Evolutionary conservation across 2,113 vertebrate genomes (phyloP).

Genomic region (Microcebus lehilahytsara): DNA sequence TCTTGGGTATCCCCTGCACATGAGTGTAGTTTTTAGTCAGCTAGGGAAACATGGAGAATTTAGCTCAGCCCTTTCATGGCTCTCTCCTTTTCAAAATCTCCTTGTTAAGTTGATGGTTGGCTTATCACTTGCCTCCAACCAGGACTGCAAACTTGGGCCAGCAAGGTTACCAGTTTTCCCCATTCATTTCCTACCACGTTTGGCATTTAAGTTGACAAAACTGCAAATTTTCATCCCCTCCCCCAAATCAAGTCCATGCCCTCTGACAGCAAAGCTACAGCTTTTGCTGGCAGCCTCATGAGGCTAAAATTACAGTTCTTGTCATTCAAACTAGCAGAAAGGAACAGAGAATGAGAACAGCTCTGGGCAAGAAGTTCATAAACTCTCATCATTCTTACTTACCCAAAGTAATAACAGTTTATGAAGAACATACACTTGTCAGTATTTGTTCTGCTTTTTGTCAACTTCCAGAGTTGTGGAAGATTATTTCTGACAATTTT

Average conservation of each 20-base stretch:
- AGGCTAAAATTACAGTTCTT: neutral
- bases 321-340: neutral
- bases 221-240: neutral
- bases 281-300: neutral
- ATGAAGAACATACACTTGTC: neutral
- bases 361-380: neutral
- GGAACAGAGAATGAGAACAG: neutral
- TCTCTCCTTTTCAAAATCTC: neutral
- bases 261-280: neutral
- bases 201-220: neutral
- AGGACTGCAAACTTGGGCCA: neutral
- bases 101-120: neutral
- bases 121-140: neutral
- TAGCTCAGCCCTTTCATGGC: neutral
- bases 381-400: neutral
- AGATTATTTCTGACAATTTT: neutral
- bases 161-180: neutral
- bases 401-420: neutral
- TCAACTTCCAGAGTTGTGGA: neutral
- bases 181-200: neutral
- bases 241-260: neutral
- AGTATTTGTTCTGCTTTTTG: neutral
- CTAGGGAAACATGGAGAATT: neutral
- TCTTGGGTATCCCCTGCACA: neutral
- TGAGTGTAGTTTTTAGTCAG: neutral